Percentiles rank a stretch among this genome's conserved stretches.
These are phyloP conservation scores for Pteria penguin DNA, from an alignment of 2,888 invertebrate genomes.

Conservation along the genomic window DNA sequence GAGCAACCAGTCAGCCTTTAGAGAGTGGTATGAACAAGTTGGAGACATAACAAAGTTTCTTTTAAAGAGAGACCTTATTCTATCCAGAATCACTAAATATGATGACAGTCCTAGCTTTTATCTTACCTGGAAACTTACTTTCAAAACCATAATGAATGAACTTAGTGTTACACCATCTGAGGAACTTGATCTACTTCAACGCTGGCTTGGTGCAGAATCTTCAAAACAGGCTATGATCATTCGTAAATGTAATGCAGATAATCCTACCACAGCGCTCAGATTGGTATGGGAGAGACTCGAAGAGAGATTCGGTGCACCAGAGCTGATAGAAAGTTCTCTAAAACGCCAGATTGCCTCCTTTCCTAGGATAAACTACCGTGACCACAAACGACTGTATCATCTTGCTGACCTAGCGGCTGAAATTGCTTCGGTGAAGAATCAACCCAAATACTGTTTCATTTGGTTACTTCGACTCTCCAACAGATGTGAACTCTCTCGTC, in stretches of 20 bases:
- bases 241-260: conserved; percentile 14
- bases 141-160: conserved; percentile 15
- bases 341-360: conserved; percentile 11
- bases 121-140: conserved; percentile 26
- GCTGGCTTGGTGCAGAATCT: conserved; percentile 14
- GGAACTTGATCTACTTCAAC: conserved; percentile 12
- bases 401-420: neutral
- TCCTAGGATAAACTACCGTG: neutral
- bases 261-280: neutral
- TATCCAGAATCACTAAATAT: conserved; percentile 16
- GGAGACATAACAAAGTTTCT: conserved; percentile 24
- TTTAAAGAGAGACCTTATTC: conserved; percentile 26
- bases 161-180: conserved; percentile 8
- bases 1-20: no score
- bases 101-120: conserved; percentile 26
- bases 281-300: conserved; percentile 13
- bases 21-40: no score
- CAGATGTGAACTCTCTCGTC: neutral
- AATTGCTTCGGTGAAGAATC: neutral
- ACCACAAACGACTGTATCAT: neutral
- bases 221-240: conserved; percentile 5
- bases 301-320: conserved; percentile 16
- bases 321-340: conserved; percentile 10
- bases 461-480: conserved; percentile 2
- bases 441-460: neutral